These are phyloP conservation scores for Catocala fraxini DNA, from an alignment of 2,888 invertebrate genomes.

Conservation along the genomic window DNA sequence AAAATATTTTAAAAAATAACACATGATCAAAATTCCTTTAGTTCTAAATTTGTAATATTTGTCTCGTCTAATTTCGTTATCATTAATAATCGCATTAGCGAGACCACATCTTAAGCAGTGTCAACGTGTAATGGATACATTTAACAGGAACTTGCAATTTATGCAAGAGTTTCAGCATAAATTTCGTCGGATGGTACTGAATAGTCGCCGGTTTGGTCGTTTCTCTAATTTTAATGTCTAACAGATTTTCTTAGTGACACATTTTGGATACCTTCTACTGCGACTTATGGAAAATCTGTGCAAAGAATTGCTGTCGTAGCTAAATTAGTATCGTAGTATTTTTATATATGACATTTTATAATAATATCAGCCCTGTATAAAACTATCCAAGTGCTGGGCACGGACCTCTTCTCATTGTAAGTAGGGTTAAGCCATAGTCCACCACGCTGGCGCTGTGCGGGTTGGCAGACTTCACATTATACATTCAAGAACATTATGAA, in stretches of 20 bases:
- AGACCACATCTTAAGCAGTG: conserved; percentile 60
- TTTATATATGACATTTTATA: too few relatives aligned
- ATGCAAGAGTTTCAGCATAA: conserved; percentile 75
- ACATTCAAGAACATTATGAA: too few relatives aligned
- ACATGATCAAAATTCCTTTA: too few relatives aligned
- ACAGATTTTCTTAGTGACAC: conserved; percentile 46
- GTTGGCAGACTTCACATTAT: too few relatives aligned
- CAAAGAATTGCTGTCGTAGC: neutral
- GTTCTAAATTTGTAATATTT: too few relatives aligned
- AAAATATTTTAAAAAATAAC: too few relatives aligned
- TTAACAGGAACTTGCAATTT: conserved; percentile 78
- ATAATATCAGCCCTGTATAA: too few relatives aligned
- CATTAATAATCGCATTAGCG: conserved; percentile 24
- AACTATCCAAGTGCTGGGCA: too few relatives aligned
- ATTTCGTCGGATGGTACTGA: conserved; percentile 64
- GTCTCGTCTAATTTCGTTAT: neutral
- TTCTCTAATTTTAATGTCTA: conserved; percentile 58
- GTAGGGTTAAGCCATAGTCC: too few relatives aligned
- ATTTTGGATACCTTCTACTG: conserved; percentile 30
- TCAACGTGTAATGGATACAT: conserved; percentile 83
- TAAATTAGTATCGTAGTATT: too few relatives aligned
- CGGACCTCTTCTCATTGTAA: too few relatives aligned
- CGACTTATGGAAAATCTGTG: conserved; percentile 15
- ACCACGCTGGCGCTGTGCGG: too few relatives aligned
- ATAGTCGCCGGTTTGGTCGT: conserved; percentile 52